Evolutionary conservation across 2,888 invertebrate species (phyloP).

Genomic region (Coelopa pilipes): DNA sequence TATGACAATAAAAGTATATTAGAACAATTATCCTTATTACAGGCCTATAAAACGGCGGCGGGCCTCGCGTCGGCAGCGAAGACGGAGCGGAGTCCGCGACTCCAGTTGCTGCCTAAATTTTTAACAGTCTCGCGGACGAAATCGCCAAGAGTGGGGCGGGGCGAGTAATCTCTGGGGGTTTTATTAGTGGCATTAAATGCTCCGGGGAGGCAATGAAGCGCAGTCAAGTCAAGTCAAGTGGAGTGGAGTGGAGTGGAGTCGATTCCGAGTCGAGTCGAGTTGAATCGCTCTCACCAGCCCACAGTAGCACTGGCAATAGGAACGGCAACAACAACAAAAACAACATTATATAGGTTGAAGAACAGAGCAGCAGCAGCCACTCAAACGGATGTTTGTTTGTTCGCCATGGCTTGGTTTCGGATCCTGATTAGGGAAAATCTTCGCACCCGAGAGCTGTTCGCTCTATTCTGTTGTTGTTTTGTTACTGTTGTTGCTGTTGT

Average conservation of each 20-base stretch:
- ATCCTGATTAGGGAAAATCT: constrained; percentile 32
- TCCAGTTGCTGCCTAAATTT: neutral
- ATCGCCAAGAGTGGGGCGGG: no score
- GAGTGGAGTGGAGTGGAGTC: neutral
- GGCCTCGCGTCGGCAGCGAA: neutral
- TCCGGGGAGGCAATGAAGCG: constrained; percentile 13
- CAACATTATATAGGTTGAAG: no score
- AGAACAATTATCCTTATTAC: constrained; percentile 14
- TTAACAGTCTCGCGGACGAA: no score
- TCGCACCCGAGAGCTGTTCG: neutral
- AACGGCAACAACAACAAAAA: no score
- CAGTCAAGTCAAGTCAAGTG: constrained; percentile 16
- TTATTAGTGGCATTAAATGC: constrained; percentile 36
- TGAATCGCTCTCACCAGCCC: no score
- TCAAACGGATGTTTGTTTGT: neutral
- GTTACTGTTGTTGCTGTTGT: neutral
- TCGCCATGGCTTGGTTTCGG: neutral
- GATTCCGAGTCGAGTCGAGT: neutral
- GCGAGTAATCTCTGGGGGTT: constrained; percentile 31
- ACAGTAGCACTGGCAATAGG: no score
- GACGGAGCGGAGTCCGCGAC: neutral
- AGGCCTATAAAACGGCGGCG: neutral
- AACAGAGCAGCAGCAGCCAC: neutral
- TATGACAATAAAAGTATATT: constrained; percentile 26
- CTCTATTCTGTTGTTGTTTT: neutral